Evolutionary conservation across 2,797 vertebrate genomes (phyloP), one percentile per base, ranked within the genome.

Genomic region (Clarias platycephalus): DNA sequence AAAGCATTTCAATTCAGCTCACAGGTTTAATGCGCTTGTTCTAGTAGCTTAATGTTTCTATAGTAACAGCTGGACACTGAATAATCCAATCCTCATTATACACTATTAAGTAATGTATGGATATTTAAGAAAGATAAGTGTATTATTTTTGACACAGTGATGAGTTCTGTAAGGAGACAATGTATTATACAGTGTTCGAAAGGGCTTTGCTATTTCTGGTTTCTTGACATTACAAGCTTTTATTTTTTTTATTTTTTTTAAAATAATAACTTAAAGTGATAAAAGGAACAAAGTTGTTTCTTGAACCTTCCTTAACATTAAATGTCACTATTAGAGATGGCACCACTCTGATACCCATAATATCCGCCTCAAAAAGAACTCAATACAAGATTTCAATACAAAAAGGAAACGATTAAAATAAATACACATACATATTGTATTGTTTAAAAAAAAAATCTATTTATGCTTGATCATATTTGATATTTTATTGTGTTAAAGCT

Each of bases 31-130:
- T 40, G 10, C 1, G 15, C 57, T 62, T 15, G 10, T 62, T n/a
- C 22, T 62, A 16, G 2, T 40, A 37, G 57, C 55, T 12, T 76
- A 31, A 20, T 22, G 8, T 76, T 76, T 57, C 74, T 57, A 12
- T 75, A 75, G 16, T 57, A 75, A 75, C 18, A 77, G 55, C 18
- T 77, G 16, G 72, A 31, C 74, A 58, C 55, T 58, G 12, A 76
- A 76, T 34, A 10, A 74, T 44, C n/a, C 1, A 57, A 75, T 8
- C 26, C 5, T n/a, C 26, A 49, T 49, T 53, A 28, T 18, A 74
- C 24, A 2, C 22, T 1, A 31, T 75, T 8, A 55, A 55, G 34
- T 57, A 10, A 3, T 10, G 13, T 26, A 9, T 37, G 34, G 66
- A 8, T 44, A 26, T n/a, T 49, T n/a, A n/a, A 26, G 40, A 53